These are phyloP conservation scores for Anomalospiza imberbis DNA, from an alignment of 2,797 vertebrate genomes.

Conservation along the genomic window DNA sequence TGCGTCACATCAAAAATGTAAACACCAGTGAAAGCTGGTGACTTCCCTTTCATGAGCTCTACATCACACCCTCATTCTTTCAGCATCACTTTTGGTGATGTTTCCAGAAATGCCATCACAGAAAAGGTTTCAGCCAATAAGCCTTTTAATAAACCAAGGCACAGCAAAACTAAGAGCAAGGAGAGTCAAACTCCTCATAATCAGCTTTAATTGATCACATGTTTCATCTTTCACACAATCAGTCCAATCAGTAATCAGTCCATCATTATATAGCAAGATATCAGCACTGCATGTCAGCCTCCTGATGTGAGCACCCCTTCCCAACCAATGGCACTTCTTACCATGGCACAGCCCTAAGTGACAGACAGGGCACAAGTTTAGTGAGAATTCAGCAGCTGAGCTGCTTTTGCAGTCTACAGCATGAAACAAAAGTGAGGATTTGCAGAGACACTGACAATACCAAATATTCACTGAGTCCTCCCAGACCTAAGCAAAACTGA, in stretches of 20 bases:
- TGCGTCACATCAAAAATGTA: background rate
- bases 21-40: background rate
- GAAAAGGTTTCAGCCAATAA: constrained; percentile 5
- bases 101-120: background rate
- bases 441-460: background rate
- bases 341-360: background rate
- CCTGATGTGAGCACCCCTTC: background rate
- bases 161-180: background rate
- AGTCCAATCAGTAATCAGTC: background rate
- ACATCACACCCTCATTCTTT: background rate
- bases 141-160: background rate
- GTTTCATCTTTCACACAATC: background rate
- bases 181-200: background rate
- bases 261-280: background rate
- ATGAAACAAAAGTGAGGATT: background rate
- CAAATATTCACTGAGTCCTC: background rate
- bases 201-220: background rate
- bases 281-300: background rate
- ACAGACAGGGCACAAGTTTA: background rate
- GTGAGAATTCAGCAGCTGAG: background rate
- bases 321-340: background rate
- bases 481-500: background rate
- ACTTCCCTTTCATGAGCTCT: background rate
- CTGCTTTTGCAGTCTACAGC: background rate
- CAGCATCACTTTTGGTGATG: background rate